These are phyloP conservation scores for Cataglyphis hispanica DNA, from an alignment of 1,140 invertebrate species.

Conservation along the genomic window DNA sequence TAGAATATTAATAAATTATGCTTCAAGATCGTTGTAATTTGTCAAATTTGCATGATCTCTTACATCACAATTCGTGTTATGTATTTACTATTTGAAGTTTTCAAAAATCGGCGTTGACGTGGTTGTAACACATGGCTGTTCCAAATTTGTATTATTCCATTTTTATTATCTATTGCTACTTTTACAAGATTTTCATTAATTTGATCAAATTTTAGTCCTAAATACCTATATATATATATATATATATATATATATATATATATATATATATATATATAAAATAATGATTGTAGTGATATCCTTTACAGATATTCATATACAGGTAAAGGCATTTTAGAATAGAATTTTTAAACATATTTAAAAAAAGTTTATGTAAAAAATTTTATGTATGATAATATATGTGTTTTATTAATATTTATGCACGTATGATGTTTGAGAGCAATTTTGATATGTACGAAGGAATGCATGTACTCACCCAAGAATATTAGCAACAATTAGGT, in stretches of 20 bases:
- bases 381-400: not conserved
- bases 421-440: not conserved
- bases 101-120: not conserved
- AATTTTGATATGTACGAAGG: not conserved
- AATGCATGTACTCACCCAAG: slow-evolving; percentile 14
- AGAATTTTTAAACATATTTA: not conserved
- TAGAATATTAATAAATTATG: not conserved
- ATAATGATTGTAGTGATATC: too few relatives aligned
- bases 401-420: not conserved
- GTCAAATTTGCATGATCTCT: not conserved
- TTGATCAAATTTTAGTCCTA: slow-evolving; percentile 33
- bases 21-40: not conserved
- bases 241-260: too few relatives aligned
- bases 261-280: too few relatives aligned
- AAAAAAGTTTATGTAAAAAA: too few relatives aligned
- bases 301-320: too few relatives aligned
- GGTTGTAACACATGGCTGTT: not conserved
- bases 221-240: not conserved
- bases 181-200: slow-evolving; percentile 10
- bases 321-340: not conserved
- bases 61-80: slow-evolving; percentile 1
- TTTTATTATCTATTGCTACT: not conserved
- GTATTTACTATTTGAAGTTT: not conserved
- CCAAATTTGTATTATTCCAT: not conserved
- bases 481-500: not conserved